phyloP scores from a whole-genome alignment of 2,113 vertebrate genomes.

The Speoplatyrhinus poulsoni region DNA sequence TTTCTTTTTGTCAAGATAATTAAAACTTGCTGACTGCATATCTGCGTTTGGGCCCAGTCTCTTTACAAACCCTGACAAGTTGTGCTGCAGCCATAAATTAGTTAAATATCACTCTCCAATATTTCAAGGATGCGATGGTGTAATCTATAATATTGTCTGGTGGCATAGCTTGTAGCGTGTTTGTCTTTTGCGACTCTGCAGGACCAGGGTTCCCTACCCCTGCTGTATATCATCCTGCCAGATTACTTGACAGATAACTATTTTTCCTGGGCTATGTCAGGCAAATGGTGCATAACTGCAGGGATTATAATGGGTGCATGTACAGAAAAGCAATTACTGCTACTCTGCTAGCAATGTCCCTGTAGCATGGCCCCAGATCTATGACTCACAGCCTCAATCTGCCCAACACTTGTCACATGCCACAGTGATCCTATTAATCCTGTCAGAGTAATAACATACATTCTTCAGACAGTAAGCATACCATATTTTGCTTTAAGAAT shows the following conservation, averaged over 20 bases:
- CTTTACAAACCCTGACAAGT: no score
- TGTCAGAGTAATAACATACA: neutral
- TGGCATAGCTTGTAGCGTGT: no score
- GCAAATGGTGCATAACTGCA: slow-evolving; percentile 20
- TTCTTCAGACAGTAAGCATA: no score
- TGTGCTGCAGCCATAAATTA: no score
- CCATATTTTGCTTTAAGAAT: neutral
- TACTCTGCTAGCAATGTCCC: neutral
- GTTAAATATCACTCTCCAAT: no score
- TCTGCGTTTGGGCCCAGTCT: no score
- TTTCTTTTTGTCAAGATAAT: no score
- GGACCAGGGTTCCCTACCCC: no score
- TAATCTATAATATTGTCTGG: no score
- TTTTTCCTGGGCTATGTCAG: slow-evolving; percentile 33
- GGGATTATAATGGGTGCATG: slow-evolving; percentile 20
- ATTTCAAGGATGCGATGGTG: no score
- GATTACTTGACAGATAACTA: slow-evolving; percentile 30
- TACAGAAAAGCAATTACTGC: slow-evolving; percentile 9
- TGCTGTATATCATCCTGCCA: slow-evolving; percentile 11
- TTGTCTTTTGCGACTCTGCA: no score
- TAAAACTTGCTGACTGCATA: no score
- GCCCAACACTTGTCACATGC: neutral
- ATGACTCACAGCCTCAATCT: slow-evolving; percentile 7
- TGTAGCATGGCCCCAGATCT: slow-evolving; percentile 1
- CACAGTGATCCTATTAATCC: neutral